Percentiles rank a stretch among this genome's conserved stretches.
Evolutionary conservation across 2,888 invertebrate species (phyloP).

Genomic region (Zygogramma bicolorata): DNA sequence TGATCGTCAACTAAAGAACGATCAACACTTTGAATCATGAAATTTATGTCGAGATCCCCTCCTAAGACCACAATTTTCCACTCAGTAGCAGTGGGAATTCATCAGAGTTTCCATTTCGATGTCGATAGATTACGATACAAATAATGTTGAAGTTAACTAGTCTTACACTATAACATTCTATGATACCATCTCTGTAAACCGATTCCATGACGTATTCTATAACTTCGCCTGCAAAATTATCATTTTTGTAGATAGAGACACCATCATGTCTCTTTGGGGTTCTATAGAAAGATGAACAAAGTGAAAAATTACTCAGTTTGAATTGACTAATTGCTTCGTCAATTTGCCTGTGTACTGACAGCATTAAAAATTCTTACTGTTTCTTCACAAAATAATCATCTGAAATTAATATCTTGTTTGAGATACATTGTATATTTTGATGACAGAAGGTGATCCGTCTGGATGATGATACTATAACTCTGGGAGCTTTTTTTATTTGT

Average conservation of each 20-base stretch:
- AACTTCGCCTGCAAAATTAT: background rate
- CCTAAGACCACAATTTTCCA: too few species aligned
- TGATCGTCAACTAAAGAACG: background rate
- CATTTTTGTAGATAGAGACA: background rate
- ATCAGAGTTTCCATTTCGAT: background rate
- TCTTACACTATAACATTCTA: background rate
- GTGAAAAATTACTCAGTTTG: background rate
- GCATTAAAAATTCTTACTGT: background rate
- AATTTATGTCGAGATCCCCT: background rate
- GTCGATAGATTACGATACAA: background rate
- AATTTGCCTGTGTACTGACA: background rate
- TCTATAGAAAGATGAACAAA: background rate
- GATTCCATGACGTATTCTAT: background rate
- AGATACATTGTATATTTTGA: background rate
- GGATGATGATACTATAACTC: background rate
- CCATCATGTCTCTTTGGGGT: background rate
- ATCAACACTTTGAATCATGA: background rate
- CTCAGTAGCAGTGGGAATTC: background rate
- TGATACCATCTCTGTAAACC: too few species aligned
- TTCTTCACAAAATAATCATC: background rate
- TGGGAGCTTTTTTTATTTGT: background rate
- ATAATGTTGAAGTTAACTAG: background rate
- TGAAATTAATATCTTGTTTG: background rate
- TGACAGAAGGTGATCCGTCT: background rate
- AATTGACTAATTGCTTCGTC: background rate